These are phyloP conservation scores for Heliconius himera DNA, from an alignment of 1,140 invertebrate species.

Conservation along the genomic window DNA sequence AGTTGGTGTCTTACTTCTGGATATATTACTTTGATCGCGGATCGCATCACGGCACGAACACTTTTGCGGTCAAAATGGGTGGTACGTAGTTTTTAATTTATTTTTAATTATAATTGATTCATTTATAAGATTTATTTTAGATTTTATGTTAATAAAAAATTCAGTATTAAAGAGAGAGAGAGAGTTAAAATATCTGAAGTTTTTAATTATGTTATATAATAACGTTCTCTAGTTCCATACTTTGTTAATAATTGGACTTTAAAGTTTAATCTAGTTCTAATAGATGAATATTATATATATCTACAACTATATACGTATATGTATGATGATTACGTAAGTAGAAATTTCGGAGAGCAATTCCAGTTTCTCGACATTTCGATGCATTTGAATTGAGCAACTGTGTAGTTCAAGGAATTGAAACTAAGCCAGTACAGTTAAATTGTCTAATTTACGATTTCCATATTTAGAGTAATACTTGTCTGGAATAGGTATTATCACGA, in stretches of 20 bases:
- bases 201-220: neutral
- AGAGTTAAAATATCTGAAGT: too few species aligned
- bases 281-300: neutral
- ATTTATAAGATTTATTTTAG: neutral
- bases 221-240: neutral
- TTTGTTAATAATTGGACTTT: too few species aligned
- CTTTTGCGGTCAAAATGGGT: conserved; percentile 64
- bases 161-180: too few species aligned
- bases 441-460: conserved; percentile 10
- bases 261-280: too few species aligned
- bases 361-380: neutral
- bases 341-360: conserved; percentile 13
- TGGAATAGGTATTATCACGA: conserved; percentile 17
- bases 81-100: conserved; percentile 50
- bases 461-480: neutral
- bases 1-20: conserved; percentile 57
- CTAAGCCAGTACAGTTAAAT: neutral
- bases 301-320: neutral
- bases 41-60: conserved; percentile 53
- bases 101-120: neutral
- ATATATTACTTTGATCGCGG: conserved; percentile 57
- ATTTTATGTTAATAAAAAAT: too few species aligned
- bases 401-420: conserved; percentile 8
- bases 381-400: conserved; percentile 11
- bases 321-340: neutral